Evolutionary conservation across 1,140 invertebrate species (phyloP), one percentile per base, ranked within the genome.

Genomic region (Cecropterus lyciades): DNA sequence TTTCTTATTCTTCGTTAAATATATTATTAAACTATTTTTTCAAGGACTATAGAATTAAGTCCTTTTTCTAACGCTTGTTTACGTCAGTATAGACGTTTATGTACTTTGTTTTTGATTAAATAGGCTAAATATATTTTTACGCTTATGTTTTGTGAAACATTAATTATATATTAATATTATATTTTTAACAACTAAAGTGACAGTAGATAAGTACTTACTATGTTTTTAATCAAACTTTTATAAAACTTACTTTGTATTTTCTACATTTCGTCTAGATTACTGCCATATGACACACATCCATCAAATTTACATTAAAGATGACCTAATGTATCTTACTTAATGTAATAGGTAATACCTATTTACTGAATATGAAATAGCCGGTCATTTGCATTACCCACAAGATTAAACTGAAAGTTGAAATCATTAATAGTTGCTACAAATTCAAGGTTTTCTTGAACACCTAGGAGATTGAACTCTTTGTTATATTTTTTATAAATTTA

Each of bases 261-360:
- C 33, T 1, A 37, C 33, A 11, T 37, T 37, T 37, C 40, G 40
- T 43, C n/a, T 14, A 43, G 40, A 13, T 43, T 43, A 13, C 40
- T 14, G 1, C 4, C n/a, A 14, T 14, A 14, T 14, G 40, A 43
- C 40, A 40, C 10, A 43, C 40, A 43, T 43, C 40, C 14, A 43
- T 43, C 40, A 43, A 43, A 14, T 43, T 43, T 43, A 43, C 40
- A 43, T 43, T 43, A 43, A 14, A 43, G 40, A 43, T 43, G 40
- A 7, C 40, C 40, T 43, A 43, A 43, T 14, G 13, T 1, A 2
- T 43, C 40, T 43, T 43, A 43, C 40, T 43, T 14, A 43, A 43
- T 14, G 40, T 14, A 7, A 13, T 20, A 5, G 27, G 27, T 30
- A 30, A 30, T 43, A 43, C 13, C 40, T 43, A 43, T 13, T 40